Percentiles rank a stretch among this genome's conserved stretches.
phyloP scores from a whole-genome alignment of 2,113 vertebrate species.

The Aldabrachelys gigantea region DNA sequence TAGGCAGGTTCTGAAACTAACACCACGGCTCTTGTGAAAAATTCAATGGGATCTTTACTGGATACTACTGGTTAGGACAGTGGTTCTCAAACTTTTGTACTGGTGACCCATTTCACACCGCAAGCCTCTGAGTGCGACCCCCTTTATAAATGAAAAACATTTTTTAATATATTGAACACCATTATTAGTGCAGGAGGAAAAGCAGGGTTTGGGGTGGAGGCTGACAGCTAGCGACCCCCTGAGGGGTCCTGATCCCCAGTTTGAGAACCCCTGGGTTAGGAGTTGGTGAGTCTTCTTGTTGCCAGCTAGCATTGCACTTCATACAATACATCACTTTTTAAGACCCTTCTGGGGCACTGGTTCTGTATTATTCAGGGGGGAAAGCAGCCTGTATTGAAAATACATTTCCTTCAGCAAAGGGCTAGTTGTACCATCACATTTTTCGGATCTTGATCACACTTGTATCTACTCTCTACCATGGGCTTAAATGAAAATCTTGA shows the following conservation, averaged over 20 bases:
- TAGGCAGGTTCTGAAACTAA: not conserved
- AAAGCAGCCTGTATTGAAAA: rapidly evolving
- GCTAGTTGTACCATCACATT: not conserved
- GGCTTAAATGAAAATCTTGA: not conserved
- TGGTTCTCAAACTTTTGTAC: too few species aligned
- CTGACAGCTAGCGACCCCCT: too few species aligned
- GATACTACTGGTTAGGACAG: not conserved
- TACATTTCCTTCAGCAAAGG: not conserved
- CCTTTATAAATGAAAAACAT: too few species aligned
- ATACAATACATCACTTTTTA: not conserved
- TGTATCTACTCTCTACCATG: not conserved
- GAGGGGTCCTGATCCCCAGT: too few species aligned
- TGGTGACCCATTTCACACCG: too few species aligned
- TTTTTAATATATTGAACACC: too few species aligned
- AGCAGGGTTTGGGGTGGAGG: too few species aligned
- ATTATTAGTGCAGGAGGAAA: too few species aligned
- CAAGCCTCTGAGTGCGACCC: too few species aligned
- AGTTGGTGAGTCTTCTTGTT: not conserved
- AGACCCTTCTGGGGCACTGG: not conserved
- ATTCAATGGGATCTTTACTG: not conserved
- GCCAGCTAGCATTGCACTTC: not conserved
- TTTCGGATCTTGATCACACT: rapidly evolving
- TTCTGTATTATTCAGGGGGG: not conserved
- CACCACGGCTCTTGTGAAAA: not conserved
- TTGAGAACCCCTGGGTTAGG: not conserved